Base-by-base conservation (phyloP, 2,113 vertebrate species). In the Sphaerodactylus townsendi region DNA sequence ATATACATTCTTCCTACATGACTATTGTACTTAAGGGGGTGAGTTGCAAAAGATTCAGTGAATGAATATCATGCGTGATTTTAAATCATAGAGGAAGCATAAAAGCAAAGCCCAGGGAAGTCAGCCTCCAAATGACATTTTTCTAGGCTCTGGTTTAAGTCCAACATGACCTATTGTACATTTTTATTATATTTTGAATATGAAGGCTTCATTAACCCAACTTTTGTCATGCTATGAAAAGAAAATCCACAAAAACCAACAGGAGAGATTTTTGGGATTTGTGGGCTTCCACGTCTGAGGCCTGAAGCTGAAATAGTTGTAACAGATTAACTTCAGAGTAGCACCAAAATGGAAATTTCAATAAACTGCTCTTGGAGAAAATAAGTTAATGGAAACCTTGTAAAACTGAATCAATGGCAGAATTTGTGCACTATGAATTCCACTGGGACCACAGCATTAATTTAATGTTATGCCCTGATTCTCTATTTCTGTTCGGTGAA, bases 101-200 rank as follows among this genome's bases (percentile, higher is more conserved):
- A n/a, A 88, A n/a, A 78, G 7, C 79, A 86, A 84, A 74, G 6
- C 59, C 44, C 30, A 30, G n/a, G 19, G 28, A 69, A 84, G 37
- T 70, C 82, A 70, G 77, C 48, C 28, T 7, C 56, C 70, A 77
- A 35, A 70, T n/a, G 64, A n/a, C 11, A 82, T 59, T 82, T 74
- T 23, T 48, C 75, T 78, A 41, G 37, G 39, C 21, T 62, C 78
- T 71, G 53, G 50, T 71, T 71, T n/a, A 78, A 71, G 19, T 30
- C 23, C 56, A 37, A 21, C 13, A 78, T 15, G 50, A 88, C 77
- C 75, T 84, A 83, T 28, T 82, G 10, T 70, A 83, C 64, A 85
- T 88, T 84, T 89, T 73, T 83, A 21, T 41, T 28, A 2, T 77
- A 68, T 14, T 93, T 91, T 84, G 13, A 50, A 39, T 85, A 80